A percentile compares a stretch with the other conserved stretches of the same genome.
Conservation (phyloP, 2,113 vertebrate species). For the Rattus norvegicus region GRCr8 NC_086024.1:52218001-52218500, state of each 20-base stretch:
- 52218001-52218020: neutral
- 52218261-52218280: accelerated
- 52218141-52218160: accelerated
- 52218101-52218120: accelerated
- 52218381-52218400: neutral
- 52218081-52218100: accelerated
- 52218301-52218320: accelerated
- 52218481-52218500: neutral
- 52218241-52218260: neutral
- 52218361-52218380: neutral
- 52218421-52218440: neutral
- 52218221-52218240: accelerated
- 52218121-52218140: neutral
- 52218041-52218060: neutral
- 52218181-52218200: neutral
- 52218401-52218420: neutral
- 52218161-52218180: accelerated
- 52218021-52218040: neutral
- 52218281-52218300: accelerated
- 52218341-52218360: neutral
- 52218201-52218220: neutral
- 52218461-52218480: neutral
- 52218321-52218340: neutral
- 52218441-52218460: neutral
- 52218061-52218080: neutral